Evolutionary conservation across 2,888 invertebrate species (phyloP).

Genomic region (Apodemia zela): DNA sequence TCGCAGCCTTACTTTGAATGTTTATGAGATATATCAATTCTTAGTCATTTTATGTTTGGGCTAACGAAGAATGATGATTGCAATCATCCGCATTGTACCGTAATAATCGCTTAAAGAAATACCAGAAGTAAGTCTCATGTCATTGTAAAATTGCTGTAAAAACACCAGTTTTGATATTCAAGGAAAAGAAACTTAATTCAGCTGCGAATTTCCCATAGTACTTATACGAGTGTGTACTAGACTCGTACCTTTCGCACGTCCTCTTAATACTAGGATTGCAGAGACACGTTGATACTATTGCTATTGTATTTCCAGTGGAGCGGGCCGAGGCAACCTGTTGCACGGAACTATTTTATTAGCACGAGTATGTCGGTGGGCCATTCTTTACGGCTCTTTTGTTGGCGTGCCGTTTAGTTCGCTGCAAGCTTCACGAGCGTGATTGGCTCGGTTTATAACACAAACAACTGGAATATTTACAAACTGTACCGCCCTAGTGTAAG

Average conservation of each 20-base stretch:
- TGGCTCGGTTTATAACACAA: constrained; percentile 67
- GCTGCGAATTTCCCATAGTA: neutral
- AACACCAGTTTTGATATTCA: neutral
- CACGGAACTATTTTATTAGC: constrained; percentile 77
- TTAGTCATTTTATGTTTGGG: too few relatives aligned
- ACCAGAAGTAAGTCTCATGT: too few relatives aligned
- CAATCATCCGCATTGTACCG: too few relatives aligned
- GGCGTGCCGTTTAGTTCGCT: constrained; percentile 67
- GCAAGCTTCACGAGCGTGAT: constrained; percentile 56
- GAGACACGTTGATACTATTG: constrained; percentile 55
- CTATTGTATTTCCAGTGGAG: constrained; percentile 43
- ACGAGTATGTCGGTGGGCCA: constrained; percentile 71
- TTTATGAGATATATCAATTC: too few relatives aligned
- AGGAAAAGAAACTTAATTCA: neutral
- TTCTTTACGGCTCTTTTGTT: constrained; percentile 78
- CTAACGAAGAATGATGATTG: too few relatives aligned
- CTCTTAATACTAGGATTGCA: constrained; percentile 43
- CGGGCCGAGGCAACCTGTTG: constrained; percentile 66
- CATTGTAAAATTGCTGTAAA: neutral
- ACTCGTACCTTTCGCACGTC: neutral
- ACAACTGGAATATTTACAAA: constrained; percentile 58
- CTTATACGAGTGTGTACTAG: neutral
- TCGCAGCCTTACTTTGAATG: too few relatives aligned
- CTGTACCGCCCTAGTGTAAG: constrained; percentile 46
- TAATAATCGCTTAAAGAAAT: too few relatives aligned